These are phyloP conservation scores for Lichenostomus cassidix DNA, from an alignment of 2,113 vertebrate species.

Conservation along the genomic window DNA sequence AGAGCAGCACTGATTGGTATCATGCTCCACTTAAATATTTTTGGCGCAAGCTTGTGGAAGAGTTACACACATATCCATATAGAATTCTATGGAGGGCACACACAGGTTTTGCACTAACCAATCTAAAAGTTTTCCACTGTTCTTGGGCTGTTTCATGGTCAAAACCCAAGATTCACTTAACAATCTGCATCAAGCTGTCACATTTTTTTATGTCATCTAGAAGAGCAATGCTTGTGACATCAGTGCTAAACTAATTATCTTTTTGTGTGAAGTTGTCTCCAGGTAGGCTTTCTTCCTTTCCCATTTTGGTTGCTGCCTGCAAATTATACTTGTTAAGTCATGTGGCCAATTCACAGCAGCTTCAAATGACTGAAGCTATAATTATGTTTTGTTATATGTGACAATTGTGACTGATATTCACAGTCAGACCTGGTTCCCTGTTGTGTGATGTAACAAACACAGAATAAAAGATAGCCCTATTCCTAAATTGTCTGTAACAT, in stretches of 20 bases:
- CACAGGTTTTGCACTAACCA: background rate
- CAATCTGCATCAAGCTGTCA: background rate
- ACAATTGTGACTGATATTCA: constrained; percentile 3
- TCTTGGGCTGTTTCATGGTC: background rate
- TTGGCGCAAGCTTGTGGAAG: background rate
- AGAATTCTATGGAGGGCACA: background rate
- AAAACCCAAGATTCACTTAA: background rate
- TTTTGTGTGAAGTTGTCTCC: background rate
- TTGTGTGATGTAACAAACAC: background rate
- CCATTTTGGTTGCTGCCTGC: background rate
- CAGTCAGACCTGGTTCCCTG: background rate
- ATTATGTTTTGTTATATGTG: constrained; percentile 27
- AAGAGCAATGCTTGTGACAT: background rate
- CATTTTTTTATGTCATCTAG: background rate
- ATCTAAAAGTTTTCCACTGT: background rate
- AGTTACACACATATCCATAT: background rate
- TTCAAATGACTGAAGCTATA: constrained; percentile 17
- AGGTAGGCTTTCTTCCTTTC: constrained; percentile 8
- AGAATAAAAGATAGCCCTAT: background rate
- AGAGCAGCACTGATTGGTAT: background rate
- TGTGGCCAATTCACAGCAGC: background rate
- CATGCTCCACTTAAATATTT: background rate
- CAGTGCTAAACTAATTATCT: background rate
- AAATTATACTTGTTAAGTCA: constrained; percentile 6
- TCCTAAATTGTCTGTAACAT: background rate